Conservation (phyloP, 2,797 vertebrate genomes). For the Enteromius treurensis region DNA sequence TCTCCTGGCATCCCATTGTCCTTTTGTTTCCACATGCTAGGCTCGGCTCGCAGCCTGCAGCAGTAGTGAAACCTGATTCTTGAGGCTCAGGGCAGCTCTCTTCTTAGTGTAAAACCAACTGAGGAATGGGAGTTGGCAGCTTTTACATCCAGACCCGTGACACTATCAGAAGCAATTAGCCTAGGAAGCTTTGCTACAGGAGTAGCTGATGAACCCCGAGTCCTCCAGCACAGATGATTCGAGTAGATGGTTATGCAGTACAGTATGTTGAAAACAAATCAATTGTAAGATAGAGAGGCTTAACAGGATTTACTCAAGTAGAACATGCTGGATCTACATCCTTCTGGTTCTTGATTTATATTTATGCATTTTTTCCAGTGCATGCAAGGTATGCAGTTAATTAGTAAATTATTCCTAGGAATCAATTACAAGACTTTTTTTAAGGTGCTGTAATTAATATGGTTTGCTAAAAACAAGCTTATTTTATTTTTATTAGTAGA, state of each 20-base stretch:
- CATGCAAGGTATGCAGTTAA: background rate
- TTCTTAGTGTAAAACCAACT: constrained; percentile 45
- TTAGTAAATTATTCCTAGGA: background rate
- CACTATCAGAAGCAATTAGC: constrained; percentile 55
- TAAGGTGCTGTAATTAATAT: too few relatives aligned
- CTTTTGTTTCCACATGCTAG: constrained; percentile 29
- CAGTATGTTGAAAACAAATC: constrained; percentile 25
- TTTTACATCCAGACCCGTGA: constrained; percentile 54
- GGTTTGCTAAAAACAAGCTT: too few relatives aligned
- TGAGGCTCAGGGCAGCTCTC: constrained; percentile 26
- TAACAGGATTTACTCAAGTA: background rate
- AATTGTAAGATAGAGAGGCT: background rate
- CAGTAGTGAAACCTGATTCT: constrained; percentile 52
- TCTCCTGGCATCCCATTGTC: constrained; percentile 1
- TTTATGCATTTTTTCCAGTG: background rate
- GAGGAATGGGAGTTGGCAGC: constrained; percentile 48
- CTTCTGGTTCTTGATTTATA: background rate
- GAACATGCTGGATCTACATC: background rate
- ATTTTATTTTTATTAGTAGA: too few relatives aligned
- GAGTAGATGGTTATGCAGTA: constrained; percentile 6
- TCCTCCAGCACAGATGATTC: constrained; percentile 26
- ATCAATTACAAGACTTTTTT: background rate
- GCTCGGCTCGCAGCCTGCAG: constrained; percentile 24
- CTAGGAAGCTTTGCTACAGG: constrained; percentile 27
- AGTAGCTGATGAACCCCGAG: constrained; percentile 41